Base-by-base conservation (phyloP, 2,888 invertebrate species). In the Sarcophaga caerulescens region DNA sequence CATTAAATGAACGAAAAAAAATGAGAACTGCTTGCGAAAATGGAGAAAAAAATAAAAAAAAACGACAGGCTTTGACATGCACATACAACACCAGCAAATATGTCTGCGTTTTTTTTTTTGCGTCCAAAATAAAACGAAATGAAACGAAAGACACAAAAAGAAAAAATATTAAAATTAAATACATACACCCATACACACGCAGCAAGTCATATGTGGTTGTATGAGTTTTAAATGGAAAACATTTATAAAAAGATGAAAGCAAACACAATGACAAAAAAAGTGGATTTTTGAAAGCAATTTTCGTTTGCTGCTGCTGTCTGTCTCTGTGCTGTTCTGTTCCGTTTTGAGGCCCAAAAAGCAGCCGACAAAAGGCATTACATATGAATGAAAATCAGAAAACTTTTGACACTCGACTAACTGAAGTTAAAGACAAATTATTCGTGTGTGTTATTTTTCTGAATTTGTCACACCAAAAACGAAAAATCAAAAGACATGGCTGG, bases 31-130 rank as follows among this genome's bases (percentile, higher is more conserved):
- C 52, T 17, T 52, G 12, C 1, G 17, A 17, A 52, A 52, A 52
- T 52, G 52, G 3, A 0, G 17, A 14, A 52, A 52, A 52, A 52
- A 14, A n/a, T n/a, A 3, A 17, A 52, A 52, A 14, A 12, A 73
- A 73, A 25, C 71, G 71, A 66, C 77, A 78, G 73, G 63, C 79
- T 84, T 79, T 84, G 79, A 70, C 79, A 79, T 79, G 79, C 69
- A 84, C 59, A 69, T 63, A 35, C 35, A 35, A 35, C 35, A 65
- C 47, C 3, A 68, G 69, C 44, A 83, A 77, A 78, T 14, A 74
- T 74, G 83, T 83, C 83, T 84, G 79, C 63, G 12, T 70, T 84
- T 35, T 35, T 35, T 59, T 21, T 35, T 35, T 59, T 21, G 63
- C 25, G 35, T 12, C 4, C 14, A 35, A 79, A 70, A 81, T 59